These are phyloP conservation scores for Paradisaea rubra DNA, from an alignment of 2,113 vertebrate genomes.

Conservation along the genomic window DNA sequence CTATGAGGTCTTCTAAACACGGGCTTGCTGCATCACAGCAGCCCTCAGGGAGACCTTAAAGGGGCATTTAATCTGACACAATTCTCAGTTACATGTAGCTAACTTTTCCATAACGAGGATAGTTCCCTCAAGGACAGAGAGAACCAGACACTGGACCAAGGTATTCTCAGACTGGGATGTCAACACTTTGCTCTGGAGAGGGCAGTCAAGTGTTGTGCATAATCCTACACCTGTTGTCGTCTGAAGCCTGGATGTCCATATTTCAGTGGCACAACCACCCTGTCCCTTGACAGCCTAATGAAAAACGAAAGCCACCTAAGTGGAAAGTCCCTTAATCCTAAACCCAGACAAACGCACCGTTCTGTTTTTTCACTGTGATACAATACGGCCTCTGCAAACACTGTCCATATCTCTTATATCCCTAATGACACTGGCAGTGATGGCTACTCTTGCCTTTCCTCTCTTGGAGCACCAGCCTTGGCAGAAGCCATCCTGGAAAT, in stretches of 20 bases:
- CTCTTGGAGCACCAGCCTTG: not conserved
- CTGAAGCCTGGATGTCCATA: not conserved
- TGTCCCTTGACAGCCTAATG: not conserved
- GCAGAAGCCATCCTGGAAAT: not conserved
- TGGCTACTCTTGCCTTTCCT: not conserved
- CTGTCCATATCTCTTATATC: not conserved
- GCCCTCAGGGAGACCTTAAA: not conserved
- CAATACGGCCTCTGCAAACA: fast-evolving
- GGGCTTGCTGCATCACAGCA: not conserved
- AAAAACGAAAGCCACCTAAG: not conserved
- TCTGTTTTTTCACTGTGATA: not conserved
- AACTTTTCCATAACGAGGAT: not conserved
- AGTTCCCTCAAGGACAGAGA: not conserved
- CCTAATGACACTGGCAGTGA: not conserved
- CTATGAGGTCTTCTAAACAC: not conserved
- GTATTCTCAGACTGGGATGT: not conserved
- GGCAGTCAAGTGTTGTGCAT: not conserved
- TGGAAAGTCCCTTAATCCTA: not conserved
- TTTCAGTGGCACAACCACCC: not conserved
- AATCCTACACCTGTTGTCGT: not conserved
- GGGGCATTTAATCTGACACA: not conserved
- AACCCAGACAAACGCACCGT: not conserved
- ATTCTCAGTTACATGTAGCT: not conserved
- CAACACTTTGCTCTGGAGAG: not conserved
- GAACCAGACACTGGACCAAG: not conserved